phyloP scores from a whole-genome alignment of 2,113 vertebrate genomes.

The Smithornis capensis region DNA sequence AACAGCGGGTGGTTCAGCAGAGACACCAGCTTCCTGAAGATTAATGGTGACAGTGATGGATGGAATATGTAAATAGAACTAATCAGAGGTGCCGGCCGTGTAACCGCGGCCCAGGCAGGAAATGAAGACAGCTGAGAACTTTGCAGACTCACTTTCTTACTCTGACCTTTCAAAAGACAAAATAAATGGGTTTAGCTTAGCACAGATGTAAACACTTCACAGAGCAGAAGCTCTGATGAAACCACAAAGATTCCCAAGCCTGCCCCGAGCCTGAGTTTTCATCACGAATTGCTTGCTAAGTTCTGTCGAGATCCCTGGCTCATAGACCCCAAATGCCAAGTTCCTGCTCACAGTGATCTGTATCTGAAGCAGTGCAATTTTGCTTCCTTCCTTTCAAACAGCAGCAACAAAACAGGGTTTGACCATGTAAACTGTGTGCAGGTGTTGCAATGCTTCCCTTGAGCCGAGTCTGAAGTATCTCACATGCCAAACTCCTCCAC shows the following conservation, averaged over 20 bases:
- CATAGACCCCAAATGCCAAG: not conserved
- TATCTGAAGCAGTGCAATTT: not conserved
- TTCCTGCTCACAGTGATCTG: not conserved
- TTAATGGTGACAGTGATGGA: not conserved
- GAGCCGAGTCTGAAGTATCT: not conserved
- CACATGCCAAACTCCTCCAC: not conserved
- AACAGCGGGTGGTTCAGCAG: not conserved
- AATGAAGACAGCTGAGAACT: not conserved
- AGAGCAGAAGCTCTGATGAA: not conserved
- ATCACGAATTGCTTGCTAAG: not conserved
- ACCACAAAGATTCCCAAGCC: not conserved
- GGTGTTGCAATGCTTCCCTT: not conserved
- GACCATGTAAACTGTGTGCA: not conserved
- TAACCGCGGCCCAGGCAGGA: not conserved
- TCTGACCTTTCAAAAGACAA: not conserved
- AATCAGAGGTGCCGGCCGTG: not conserved
- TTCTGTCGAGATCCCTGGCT: not conserved
- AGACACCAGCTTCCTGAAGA: conserved; percentile 38
- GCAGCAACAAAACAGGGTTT: not conserved
- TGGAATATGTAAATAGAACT: not conserved
- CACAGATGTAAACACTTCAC: not conserved
- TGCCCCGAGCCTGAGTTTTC: not conserved
- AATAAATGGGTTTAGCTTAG: not conserved
- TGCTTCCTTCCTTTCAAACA: conserved; percentile 1
- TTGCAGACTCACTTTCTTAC: conserved; percentile 19